Evolutionary conservation across 1,140 invertebrate genomes (phyloP).

Genomic region (Euglossa dilemma): DNA sequence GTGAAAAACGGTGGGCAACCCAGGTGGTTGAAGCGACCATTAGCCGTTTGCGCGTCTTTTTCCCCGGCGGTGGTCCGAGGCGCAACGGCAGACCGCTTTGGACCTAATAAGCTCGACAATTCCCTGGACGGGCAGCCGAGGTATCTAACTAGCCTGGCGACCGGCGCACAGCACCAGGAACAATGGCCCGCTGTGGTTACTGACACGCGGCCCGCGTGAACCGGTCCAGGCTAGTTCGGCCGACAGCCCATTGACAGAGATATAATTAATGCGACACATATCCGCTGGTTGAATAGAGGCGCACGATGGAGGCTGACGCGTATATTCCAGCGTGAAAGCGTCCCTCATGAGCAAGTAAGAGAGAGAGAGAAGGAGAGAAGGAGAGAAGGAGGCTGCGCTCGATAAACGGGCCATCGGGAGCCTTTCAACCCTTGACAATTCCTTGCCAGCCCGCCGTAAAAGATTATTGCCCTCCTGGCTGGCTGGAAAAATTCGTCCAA

Average conservation of each 20-base stretch:
- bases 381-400: constrained; percentile 18
- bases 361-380: neutral
- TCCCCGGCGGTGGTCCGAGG: constrained; percentile 17
- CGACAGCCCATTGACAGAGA: constrained; percentile 71
- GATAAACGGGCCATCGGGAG: constrained; percentile 50
- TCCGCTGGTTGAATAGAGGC: constrained; percentile 65
- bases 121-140: constrained; percentile 65
- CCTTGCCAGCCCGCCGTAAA: constrained; percentile 31
- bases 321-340: constrained; percentile 62
- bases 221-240: constrained; percentile 67
- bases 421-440: constrained; percentile 52
- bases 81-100: constrained; percentile 65
- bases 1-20: neutral
- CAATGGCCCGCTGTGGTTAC: constrained; percentile 78
- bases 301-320: constrained; percentile 59
- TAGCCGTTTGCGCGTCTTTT: constrained; percentile 32
- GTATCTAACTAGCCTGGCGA: constrained; percentile 65
- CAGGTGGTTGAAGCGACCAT: neutral
- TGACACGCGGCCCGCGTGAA: constrained; percentile 69
- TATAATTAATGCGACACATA: constrained; percentile 75
- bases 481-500: constrained; percentile 33
- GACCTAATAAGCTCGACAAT: constrained; percentile 79
- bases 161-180: constrained; percentile 60
- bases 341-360: neutral
- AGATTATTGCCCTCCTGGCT: constrained; percentile 30